Conservation (phyloP, 2,888 invertebrate genomes). For the Xestia c-nigrum region DNA sequence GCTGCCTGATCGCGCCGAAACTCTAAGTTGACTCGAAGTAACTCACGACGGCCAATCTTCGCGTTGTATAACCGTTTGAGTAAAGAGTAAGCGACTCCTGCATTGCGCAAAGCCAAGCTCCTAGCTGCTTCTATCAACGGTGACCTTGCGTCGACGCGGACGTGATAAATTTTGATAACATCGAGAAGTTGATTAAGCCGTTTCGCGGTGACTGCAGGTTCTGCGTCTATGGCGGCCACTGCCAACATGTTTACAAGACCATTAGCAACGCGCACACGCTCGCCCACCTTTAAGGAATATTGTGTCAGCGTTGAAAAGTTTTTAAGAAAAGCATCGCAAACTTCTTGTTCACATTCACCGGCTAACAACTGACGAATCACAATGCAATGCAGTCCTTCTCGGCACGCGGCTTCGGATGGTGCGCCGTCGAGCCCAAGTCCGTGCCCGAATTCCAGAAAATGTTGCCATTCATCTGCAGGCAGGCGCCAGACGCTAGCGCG, state of each 20-base stretch:
- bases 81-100: conserved; percentile 57
- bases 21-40: conserved; percentile 73
- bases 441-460: conserved; percentile 74
- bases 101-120: conserved; percentile 64
- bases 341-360: conserved; percentile 52
- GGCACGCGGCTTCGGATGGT: conserved; percentile 71
- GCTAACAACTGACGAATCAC: conserved; percentile 75
- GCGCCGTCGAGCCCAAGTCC: conserved; percentile 80
- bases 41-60: conserved; percentile 73
- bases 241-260: conserved; percentile 68
- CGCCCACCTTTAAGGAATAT: conserved; percentile 72
- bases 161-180: conserved; percentile 69
- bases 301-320: conserved; percentile 74
- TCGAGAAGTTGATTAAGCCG: conserved; percentile 69
- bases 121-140: too few relatives aligned
- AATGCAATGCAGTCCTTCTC: conserved; percentile 80
- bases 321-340: conserved; percentile 71
- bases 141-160: conserved; percentile 56
- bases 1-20: conserved; percentile 74
- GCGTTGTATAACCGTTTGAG: conserved; percentile 70
- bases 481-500: conserved; percentile 80
- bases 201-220: conserved; percentile 42
- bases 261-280: conserved; percentile 66
- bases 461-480: conserved; percentile 74
- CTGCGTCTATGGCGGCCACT: conserved; percentile 53